Conservation (phyloP, 2,797 vertebrate genomes). For the Enteromius mattozi region DNA sequence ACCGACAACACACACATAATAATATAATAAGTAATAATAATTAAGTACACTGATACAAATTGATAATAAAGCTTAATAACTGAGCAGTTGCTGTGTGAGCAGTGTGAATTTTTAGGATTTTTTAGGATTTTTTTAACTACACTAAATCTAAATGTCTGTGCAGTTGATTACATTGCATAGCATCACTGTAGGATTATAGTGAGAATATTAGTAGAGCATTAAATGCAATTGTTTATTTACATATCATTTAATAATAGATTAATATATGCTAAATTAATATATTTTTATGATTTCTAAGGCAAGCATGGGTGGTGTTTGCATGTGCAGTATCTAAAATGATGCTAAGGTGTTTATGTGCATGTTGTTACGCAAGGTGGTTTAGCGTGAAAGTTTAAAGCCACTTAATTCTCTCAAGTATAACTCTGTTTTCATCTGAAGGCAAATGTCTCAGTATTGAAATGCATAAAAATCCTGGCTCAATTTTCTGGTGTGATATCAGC, state of each 20-base stretch:
- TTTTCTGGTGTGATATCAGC: neutral
- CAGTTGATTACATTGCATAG: neutral
- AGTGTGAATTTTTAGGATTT: too few relatives aligned
- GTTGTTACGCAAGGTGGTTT: neutral
- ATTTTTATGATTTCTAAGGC: neutral
- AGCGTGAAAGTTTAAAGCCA: neutral
- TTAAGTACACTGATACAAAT: too few relatives aligned
- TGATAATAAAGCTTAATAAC: too few relatives aligned
- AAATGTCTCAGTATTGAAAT: neutral
- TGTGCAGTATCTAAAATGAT: neutral
- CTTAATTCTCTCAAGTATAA: neutral
- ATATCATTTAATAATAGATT: neutral
- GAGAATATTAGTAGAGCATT: constrained; percentile 5
- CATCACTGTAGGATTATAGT: neutral
- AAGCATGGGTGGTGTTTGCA: neutral
- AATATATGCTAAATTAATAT: neutral
- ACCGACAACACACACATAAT: too few relatives aligned
- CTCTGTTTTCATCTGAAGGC: neutral
- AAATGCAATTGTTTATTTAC: neutral
- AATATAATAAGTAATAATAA: too few relatives aligned
- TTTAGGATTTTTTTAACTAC: too few relatives aligned
- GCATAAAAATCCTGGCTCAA: neutral
- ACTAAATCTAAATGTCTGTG: neutral
- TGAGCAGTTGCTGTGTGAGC: too few relatives aligned
- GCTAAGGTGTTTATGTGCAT: neutral